Evolutionary conservation across 2,888 invertebrate genomes (phyloP).

Genomic region (Gymnosoma rotundatum): DNA sequence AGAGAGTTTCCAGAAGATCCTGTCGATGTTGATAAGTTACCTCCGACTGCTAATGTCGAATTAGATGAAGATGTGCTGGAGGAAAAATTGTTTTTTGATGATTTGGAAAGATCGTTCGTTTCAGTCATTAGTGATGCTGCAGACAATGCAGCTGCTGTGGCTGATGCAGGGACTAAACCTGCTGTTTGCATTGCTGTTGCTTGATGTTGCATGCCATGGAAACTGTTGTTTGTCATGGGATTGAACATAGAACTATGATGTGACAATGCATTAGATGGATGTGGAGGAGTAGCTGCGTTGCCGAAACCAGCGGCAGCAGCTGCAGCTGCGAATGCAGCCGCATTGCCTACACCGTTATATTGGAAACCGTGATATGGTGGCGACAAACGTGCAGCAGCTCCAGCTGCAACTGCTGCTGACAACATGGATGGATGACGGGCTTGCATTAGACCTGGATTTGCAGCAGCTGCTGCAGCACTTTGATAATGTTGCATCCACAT

Average conservation of each 20-base stretch:
- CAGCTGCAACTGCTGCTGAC: conserved; percentile 77
- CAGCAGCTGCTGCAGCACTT: conserved; percentile 78
- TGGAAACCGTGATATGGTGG: conserved; percentile 80
- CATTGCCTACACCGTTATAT: conserved; percentile 80
- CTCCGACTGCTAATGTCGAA: conserved; percentile 25
- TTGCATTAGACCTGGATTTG: conserved; percentile 70
- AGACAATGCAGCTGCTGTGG: conserved; percentile 65
- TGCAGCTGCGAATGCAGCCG: conserved; percentile 77
- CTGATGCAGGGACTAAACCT: conserved; percentile 69
- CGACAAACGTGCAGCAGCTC: conserved; percentile 81
- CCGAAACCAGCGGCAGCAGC: conserved; percentile 76
- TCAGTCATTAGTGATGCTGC: conserved; percentile 73
- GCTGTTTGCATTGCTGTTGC: conserved; percentile 44
- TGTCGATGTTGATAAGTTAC: conserved; percentile 50
- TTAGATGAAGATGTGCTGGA: conserved; percentile 59
- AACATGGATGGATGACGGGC: conserved; percentile 73
- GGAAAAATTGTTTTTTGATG: conserved; percentile 59
- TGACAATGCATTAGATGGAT: conserved; percentile 61
- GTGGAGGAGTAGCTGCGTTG: conserved; percentile 66
- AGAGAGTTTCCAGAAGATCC: conserved; percentile 73
- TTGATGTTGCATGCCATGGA: conserved; percentile 68
- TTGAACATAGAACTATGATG: conserved; percentile 64
- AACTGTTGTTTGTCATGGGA: conserved; percentile 53
- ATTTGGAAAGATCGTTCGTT: conserved; percentile 67
- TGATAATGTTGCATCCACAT: conserved; percentile 84